Percentiles rank a stretch among this genome's conserved stretches.
Evolutionary conservation across 2,888 invertebrate genomes (phyloP).

Genomic region (Carpatolechia fugitivella): DNA sequence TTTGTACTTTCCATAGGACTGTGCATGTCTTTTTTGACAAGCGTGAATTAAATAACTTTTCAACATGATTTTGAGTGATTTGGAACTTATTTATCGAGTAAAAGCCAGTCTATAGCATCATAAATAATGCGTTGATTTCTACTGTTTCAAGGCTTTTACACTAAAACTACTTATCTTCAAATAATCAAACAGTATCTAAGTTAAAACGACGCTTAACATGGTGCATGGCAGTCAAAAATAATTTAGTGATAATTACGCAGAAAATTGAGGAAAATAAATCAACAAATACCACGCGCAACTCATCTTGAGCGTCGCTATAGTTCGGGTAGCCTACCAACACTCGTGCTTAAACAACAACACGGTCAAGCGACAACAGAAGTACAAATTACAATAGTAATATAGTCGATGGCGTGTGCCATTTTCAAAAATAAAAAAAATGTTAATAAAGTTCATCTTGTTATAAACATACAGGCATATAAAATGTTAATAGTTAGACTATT

Average conservation of each 20-base stretch:
- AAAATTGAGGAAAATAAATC: conserved; percentile 17
- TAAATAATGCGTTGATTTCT: not conserved
- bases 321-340: conserved; percentile 68
- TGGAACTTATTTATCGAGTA: not conserved
- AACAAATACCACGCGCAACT: conserved; percentile 16
- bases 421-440: conserved; percentile 60
- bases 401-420: conserved; percentile 79
- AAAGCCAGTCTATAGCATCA: not conserved
- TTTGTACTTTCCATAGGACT: conserved; percentile 18
- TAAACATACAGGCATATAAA: conserved; percentile 79
- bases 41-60: not conserved
- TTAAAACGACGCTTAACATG: conserved; percentile 14
- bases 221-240: conserved; percentile 3
- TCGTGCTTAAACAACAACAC: conserved; percentile 73
- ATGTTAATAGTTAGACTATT: conserved; percentile 80
- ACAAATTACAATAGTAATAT: conserved; percentile 73
- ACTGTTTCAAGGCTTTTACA: not conserved
- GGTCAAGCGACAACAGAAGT: conserved; percentile 74
- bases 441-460: conserved; percentile 78
- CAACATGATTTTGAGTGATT: not conserved
- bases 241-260: conserved; percentile 24
- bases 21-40: not conserved
- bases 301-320: conserved; percentile 59
- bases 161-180: not conserved
- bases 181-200: not conserved